Evolutionary conservation across 92 coral and sea anemone genomes (phyloP).

Genomic region (Paramuricea clavata): DNA sequence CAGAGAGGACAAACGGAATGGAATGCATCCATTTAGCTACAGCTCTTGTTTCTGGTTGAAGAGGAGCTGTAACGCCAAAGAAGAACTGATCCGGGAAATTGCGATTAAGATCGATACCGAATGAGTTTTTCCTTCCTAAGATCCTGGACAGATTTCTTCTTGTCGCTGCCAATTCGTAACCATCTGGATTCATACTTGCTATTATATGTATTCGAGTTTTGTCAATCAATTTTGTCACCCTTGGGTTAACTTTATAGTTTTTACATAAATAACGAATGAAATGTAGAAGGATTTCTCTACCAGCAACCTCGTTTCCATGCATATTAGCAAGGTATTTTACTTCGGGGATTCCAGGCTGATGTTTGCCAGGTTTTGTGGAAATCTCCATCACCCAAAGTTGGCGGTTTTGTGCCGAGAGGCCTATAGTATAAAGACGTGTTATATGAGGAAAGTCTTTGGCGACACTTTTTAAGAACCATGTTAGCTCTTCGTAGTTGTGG

Average conservation of each 20-base stretch:
- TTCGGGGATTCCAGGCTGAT: constrained; percentile 86
- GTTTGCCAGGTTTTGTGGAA: constrained; percentile 85
- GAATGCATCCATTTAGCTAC: constrained; percentile 86
- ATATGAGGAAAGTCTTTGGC: constrained; percentile 79
- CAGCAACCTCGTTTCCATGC: constrained; percentile 95
- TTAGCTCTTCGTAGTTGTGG: constrained; percentile 98
- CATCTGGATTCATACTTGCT: constrained; percentile 98
- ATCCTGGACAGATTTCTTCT: constrained; percentile 49
- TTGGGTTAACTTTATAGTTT: constrained; percentile 75
- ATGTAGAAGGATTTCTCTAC: constrained; percentile 84
- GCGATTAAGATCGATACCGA: constrained; percentile 89
- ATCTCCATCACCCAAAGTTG: constrained; percentile 97
- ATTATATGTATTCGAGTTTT: constrained; percentile 86
- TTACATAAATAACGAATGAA: constrained; percentile 84
- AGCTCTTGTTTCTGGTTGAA: constrained; percentile 88
- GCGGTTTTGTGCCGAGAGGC: constrained; percentile 94
- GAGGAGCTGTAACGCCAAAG: constrained; percentile 88
- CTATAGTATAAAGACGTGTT: constrained; percentile 84
- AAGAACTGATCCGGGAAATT: constrained; percentile 99
- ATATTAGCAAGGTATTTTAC: constrained; percentile 89
- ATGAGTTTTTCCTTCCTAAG: constrained; percentile 82
- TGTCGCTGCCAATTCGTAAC: constrained; percentile 92
- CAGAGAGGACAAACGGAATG: constrained; percentile 93
- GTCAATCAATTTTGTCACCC: constrained; percentile 77
- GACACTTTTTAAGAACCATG: constrained; percentile 92